phyloP scores from a whole-genome alignment of 1,140 invertebrate genomes.

The Mercenaria mercenaria region DNA sequence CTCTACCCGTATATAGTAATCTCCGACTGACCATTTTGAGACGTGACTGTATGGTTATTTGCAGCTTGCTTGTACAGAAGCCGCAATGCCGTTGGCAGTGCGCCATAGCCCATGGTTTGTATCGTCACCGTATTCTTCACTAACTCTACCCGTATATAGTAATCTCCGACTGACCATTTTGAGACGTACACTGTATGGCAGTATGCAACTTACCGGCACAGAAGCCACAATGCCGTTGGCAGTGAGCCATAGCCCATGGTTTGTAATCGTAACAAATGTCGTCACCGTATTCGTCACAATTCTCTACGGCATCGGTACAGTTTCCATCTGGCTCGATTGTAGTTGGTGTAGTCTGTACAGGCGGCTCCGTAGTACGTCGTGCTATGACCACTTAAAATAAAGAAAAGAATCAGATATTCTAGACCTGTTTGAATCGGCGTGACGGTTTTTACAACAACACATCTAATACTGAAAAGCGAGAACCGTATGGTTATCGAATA shows the following conservation, averaged over 20 bases:
- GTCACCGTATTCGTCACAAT: conserved; percentile 36
- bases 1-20: too few species aligned
- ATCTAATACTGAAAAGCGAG: not conserved
- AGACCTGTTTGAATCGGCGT: not conserved
- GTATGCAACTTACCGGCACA: too few species aligned
- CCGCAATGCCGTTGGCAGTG: conserved; percentile 24
- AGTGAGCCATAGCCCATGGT: conserved; percentile 35
- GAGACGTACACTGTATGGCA: too few species aligned
- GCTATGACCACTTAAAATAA: too few species aligned
- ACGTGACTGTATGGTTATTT: too few species aligned
- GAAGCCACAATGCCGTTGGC: conserved; percentile 12
- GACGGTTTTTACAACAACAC: not conserved
- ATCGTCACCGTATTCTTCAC: conserved; percentile 47
- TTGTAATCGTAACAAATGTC: conserved; percentile 53
- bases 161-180: too few species aligned
- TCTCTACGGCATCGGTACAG: conserved; percentile 9
- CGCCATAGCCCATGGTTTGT: conserved; percentile 25
- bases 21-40: too few species aligned
- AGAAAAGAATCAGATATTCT: not conserved
- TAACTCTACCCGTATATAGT: too few species aligned
- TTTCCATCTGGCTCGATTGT: not conserved
- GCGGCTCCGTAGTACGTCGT: not conserved
- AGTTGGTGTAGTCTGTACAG: not conserved
- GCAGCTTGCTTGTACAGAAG: conserved; percentile 41
- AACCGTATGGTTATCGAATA: too few species aligned